Conservation (phyloP, 2,113 vertebrate species). For the Centropus bengalensis region DNA sequence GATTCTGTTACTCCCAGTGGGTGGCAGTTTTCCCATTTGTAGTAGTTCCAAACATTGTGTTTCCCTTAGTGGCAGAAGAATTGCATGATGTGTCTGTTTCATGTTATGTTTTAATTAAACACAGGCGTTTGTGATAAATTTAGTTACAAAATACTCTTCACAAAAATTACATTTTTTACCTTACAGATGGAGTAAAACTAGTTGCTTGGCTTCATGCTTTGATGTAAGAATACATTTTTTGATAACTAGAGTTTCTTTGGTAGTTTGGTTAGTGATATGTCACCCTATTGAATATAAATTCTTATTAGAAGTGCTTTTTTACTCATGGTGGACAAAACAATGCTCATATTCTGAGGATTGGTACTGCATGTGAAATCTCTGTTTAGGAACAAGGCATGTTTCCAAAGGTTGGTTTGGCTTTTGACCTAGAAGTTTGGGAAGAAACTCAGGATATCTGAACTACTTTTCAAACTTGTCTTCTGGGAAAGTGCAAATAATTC, state of each 20-base stretch:
- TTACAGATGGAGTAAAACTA: neutral
- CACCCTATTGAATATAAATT: neutral
- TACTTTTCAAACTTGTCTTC: neutral
- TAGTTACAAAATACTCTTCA: neutral
- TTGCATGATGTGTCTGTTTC: constrained; percentile 50
- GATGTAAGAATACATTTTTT: neutral
- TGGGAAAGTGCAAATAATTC: neutral
- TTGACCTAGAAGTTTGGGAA: neutral
- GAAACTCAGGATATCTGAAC: neutral
- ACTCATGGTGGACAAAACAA: neutral
- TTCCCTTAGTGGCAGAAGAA: constrained; percentile 52
- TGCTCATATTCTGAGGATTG: neutral
- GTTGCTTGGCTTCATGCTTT: neutral
- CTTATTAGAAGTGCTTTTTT: neutral
- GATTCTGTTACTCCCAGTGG: constrained; percentile 31
- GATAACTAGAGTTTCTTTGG: neutral
- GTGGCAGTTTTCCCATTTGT: constrained; percentile 58
- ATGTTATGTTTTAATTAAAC: constrained; percentile 64
- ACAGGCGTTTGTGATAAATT: constrained; percentile 33
- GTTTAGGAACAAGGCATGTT: neutral
- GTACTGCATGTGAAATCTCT: neutral
- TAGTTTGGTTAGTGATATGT: neutral
- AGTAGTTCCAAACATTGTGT: constrained; percentile 64
- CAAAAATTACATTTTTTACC: neutral
- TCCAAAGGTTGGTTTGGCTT: neutral